These are phyloP conservation scores for Pseudomugil tenellus DNA, from an alignment of 2,797 vertebrate species.

Conservation along the genomic window DNA sequence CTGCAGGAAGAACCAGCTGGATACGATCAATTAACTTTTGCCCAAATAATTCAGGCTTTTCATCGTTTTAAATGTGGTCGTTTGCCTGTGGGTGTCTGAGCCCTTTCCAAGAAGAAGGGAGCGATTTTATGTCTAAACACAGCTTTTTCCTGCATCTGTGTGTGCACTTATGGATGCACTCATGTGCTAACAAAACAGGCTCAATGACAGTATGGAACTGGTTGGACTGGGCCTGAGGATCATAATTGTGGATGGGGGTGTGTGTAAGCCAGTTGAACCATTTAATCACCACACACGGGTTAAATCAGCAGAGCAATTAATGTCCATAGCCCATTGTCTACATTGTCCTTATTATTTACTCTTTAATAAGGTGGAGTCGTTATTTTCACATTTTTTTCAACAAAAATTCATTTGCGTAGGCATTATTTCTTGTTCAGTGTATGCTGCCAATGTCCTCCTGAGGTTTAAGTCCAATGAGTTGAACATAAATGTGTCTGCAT, in stretches of 20 bases:
- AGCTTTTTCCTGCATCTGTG: background rate
- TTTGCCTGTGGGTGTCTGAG: constrained; percentile 46
- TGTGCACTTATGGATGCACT: background rate
- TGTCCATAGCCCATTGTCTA: constrained; percentile 41
- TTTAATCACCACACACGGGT: constrained; percentile 57
- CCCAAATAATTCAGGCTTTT: constrained; percentile 54
- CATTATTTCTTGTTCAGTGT: constrained; percentile 14
- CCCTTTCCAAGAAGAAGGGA: constrained; percentile 29
- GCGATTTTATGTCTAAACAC: constrained; percentile 24
- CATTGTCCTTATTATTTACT: constrained; percentile 7
- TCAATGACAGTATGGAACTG: constrained; percentile 40
- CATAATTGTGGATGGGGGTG: constrained; percentile 42
- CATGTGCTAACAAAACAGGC: background rate
- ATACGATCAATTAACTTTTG: constrained; percentile 66
- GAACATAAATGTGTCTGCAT: constrained; percentile 42
- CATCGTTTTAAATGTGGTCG: constrained; percentile 27
- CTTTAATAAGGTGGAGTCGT: background rate
- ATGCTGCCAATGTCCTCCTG: background rate
- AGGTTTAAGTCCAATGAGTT: constrained; percentile 20
- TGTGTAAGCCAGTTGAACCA: constrained; percentile 31
- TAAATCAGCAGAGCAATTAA: constrained; percentile 48
- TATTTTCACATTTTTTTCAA: constrained; percentile 4
- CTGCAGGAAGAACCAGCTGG: constrained; percentile 51
- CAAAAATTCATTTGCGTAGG: constrained; percentile 5
- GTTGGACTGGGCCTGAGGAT: constrained; percentile 50